Percentiles rank a stretch among this genome's conserved stretches.
Conservation (phyloP, 1,140 invertebrate genomes). For the Ceratosolen fusciceps region DNA sequence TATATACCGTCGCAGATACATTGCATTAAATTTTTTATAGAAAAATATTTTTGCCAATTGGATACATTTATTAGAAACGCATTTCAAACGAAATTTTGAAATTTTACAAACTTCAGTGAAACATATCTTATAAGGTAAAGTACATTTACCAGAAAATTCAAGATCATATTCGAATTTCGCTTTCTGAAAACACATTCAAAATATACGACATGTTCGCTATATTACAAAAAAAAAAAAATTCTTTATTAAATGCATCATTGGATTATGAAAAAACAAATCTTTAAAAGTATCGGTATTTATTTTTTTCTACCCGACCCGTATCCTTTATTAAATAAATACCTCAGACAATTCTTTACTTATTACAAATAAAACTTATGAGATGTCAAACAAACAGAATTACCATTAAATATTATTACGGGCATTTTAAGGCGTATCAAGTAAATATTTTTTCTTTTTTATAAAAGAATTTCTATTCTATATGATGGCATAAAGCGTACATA, state of each 20-base stretch:
- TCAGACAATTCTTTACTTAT: too few species aligned
- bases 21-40: not conserved
- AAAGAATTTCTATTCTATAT: too few species aligned
- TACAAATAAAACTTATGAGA: too few species aligned
- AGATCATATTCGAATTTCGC: not conserved
- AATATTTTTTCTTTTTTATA: too few species aligned
- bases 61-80: not conserved
- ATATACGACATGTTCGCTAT: not conserved
- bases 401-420: too few species aligned
- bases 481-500: too few species aligned
- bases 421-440: too few species aligned
- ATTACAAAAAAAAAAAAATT: not conserved
- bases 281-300: too few species aligned
- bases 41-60: not conserved
- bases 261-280: not conserved
- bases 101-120: not conserved
- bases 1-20: not conserved
- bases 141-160: not conserved
- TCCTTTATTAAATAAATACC: too few species aligned
- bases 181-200: not conserved
- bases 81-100: not conserved
- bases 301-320: too few species aligned
- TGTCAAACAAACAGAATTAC: too few species aligned
- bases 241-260: too few species aligned
- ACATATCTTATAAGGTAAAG: not conserved